Percentiles rank a stretch among this genome's conserved stretches.
phyloP scores from a whole-genome alignment of 2,113 vertebrate genomes.

The Amphiprion ocellaris region DNA sequence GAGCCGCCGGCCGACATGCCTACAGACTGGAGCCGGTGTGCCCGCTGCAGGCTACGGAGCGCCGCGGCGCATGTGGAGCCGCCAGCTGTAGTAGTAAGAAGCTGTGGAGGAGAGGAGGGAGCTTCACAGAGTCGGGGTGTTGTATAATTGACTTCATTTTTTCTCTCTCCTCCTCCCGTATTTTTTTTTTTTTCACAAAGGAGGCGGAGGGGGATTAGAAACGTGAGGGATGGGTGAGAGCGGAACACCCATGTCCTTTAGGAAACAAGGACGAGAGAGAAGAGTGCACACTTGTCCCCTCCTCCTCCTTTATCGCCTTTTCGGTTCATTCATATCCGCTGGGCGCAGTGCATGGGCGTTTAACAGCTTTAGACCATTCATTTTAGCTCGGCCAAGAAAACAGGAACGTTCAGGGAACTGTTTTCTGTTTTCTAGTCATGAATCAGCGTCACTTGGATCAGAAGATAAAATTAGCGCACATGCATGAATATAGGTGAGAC shows the following conservation, averaged over 20 bases:
- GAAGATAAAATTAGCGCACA: background rate
- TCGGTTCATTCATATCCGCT: constrained; percentile 54
- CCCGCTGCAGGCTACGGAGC: constrained; percentile 53
- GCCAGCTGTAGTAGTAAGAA: constrained; percentile 61
- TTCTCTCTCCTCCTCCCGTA: constrained; percentile 39
- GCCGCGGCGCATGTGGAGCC: constrained; percentile 61
- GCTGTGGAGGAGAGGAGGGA: constrained; percentile 49
- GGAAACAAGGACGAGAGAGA: background rate
- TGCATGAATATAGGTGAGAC: background rate
- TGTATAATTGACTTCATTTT: constrained; percentile 78
- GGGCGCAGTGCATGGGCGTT: background rate
- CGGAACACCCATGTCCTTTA: constrained; percentile 17
- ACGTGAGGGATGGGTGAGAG: constrained; percentile 24
- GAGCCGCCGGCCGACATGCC: constrained; percentile 74
- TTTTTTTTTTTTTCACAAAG: constrained; percentile 1
- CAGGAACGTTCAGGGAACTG: too few species aligned
- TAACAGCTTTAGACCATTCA: constrained; percentile 20
- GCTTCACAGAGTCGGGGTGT: constrained; percentile 34
- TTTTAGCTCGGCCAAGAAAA: background rate
- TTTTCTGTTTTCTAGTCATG: background rate
- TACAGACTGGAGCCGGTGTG: constrained; percentile 52
- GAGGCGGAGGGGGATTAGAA: constrained; percentile 14
- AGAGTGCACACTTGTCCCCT: constrained; percentile 16
- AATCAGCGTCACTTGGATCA: background rate
- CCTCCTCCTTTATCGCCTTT: constrained; percentile 10